These are phyloP conservation scores for Clanis bilineata DNA, from an alignment of 2,888 invertebrate genomes.

Conservation along the genomic window DNA sequence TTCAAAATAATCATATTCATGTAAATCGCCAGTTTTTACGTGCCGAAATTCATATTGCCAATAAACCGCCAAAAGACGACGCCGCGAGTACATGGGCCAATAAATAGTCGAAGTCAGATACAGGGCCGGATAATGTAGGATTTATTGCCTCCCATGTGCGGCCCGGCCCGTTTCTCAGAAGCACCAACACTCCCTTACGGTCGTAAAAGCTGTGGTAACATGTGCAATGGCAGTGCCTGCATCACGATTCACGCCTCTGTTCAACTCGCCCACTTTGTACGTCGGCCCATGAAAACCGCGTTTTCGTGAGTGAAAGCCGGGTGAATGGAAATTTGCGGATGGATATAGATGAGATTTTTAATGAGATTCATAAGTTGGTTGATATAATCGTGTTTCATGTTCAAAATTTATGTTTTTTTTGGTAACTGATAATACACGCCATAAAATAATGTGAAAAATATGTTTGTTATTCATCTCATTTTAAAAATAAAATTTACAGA, in stretches of 20 bases:
- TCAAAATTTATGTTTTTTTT: no score
- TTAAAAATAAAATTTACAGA: no score
- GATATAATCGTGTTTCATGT: no score
- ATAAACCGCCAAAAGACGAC: slow-evolving; percentile 33
- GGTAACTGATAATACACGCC: no score
- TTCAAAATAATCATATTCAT: slow-evolving; percentile 1
- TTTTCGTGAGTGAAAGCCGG: background rate
- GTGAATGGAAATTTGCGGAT: no score
- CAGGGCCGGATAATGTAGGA: slow-evolving; percentile 63
- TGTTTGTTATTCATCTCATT: no score
- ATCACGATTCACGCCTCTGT: slow-evolving; percentile 35
- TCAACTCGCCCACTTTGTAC: slow-evolving; percentile 26
- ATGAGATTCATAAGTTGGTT: no score
- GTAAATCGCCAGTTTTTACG: slow-evolving; percentile 8
- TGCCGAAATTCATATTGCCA: slow-evolving; percentile 24
- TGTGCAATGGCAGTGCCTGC: slow-evolving; percentile 62
- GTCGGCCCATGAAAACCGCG: slow-evolving; percentile 20
- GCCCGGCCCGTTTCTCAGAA: slow-evolving; percentile 69
- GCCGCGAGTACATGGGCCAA: slow-evolving; percentile 35
- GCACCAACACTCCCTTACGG: slow-evolving; percentile 64
- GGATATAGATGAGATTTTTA: no score
- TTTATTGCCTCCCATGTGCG: slow-evolving; percentile 75
- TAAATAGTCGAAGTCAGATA: slow-evolving; percentile 35
- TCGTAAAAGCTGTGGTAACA: slow-evolving; percentile 78
- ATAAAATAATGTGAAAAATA: no score